Base-by-base conservation (phyloP, 2,888 invertebrate species). In the Mycogona germanica region DNA sequence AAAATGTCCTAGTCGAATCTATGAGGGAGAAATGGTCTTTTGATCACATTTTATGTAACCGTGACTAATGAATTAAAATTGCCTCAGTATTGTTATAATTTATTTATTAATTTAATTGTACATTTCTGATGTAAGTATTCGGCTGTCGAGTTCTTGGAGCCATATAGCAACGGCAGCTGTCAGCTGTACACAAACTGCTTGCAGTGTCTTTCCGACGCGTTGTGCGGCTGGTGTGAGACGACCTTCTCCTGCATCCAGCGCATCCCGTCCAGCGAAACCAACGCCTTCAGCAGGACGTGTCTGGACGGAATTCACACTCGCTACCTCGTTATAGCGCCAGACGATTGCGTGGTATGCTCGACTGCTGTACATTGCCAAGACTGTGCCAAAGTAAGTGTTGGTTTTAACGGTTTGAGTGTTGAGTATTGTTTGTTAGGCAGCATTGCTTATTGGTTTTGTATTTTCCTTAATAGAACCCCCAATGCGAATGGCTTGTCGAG, bases 401-500 rank as follows among this genome's bases (percentile, higher is more conserved):
- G 5, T 19, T 41, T 7, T 23, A 50, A 44, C 42, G 17, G 3
- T 6, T 23, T n/a, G 23, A 5, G 19, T 19, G 32, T 49, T 28
- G 19, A 38, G 7, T 49, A 44, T 5, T 44, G n/a, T 32, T n/a
- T 32, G 35, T 12, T n/a, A 32, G 9, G n/a, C 9, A 32, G 35
- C 14, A 26, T 9, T 19, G 12, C 21, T 12, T 12, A 4, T 12
- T n/a, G 40, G 14, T 37, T 3, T 3, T 6, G 40, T 21, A 38
- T 26, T 55, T 38, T 19, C 35, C 55, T 17, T 58, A 60, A 5
- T 59, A 69, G 69, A 63, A 67, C 56, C 53, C 62, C 4, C 57
- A 64, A 14, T 95, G 93, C 71, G 93, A 95, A 71, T 95, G 93
- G 93, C 84, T 87, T 81, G 80, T 83, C 1, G 86, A 87, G 61